Conservation (phyloP, 2,888 invertebrate genomes). For the Dicycla oo region DNA sequence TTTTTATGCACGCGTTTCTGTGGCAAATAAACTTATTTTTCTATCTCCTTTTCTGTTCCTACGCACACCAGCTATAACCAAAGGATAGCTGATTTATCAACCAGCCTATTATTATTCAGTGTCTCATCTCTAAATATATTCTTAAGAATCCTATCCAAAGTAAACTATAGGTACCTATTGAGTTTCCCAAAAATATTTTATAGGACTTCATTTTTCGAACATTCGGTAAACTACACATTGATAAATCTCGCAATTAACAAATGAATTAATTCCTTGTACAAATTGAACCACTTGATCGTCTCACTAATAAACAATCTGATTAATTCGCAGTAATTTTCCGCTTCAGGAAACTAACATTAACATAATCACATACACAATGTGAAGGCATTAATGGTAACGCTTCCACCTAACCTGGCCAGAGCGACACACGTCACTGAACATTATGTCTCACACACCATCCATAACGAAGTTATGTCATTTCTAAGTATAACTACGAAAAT, state of each 20-base stretch:
- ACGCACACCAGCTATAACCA: not conserved
- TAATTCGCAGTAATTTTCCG: constrained; percentile 45
- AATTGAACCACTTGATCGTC: constrained; percentile 3
- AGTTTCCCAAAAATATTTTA: not conserved
- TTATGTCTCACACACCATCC: constrained; percentile 69
- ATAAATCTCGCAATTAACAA: not conserved
- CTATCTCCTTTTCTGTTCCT: too few relatives aligned
- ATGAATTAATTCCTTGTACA: not conserved
- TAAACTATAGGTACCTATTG: too few relatives aligned
- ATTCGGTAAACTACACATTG: not conserved
- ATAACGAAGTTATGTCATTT: constrained; percentile 73
- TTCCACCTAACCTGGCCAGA: constrained; percentile 37
- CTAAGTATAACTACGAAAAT: constrained; percentile 71
- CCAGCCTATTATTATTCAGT: not conserved
- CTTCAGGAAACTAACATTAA: constrained; percentile 61
- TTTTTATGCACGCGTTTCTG: too few relatives aligned
- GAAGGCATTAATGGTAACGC: constrained; percentile 67
- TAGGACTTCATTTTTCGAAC: not conserved
- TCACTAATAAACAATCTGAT: constrained; percentile 36
- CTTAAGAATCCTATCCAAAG: not conserved
- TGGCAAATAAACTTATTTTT: too few relatives aligned
- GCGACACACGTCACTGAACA: constrained; percentile 73
- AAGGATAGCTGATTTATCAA: too few relatives aligned
- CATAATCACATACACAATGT: constrained; percentile 64
- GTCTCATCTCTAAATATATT: not conserved